phyloP scores from a whole-genome alignment of 2,113 vertebrate species.

The Bufo gargarizans region DNA sequence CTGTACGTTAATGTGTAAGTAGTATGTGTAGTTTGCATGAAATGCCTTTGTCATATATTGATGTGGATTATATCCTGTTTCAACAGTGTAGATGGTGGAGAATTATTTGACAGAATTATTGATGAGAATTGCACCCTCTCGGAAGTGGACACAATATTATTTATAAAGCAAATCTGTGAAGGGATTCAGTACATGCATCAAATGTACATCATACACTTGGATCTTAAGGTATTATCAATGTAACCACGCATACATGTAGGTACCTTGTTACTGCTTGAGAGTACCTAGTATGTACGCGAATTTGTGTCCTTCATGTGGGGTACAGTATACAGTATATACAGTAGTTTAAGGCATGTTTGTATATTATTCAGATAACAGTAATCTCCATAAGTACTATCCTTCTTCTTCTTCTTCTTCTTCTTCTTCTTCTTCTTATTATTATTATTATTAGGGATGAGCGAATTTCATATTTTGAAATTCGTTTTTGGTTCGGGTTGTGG shows the following conservation, averaged over 20 bases:
- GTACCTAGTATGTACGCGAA: no score
- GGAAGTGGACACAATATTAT: conserved; percentile 90
- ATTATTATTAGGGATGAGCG: no score
- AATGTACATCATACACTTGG: conserved; percentile 96
- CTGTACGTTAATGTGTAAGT: neutral
- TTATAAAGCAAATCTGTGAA: conserved; percentile 92
- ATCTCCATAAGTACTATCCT: no score
- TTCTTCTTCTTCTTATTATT: no score
- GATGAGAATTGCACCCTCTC: conserved; percentile 91
- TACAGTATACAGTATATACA: no score
- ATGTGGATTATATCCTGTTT: conserved; percentile 45
- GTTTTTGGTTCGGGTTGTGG: no score
- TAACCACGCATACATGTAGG: neutral
- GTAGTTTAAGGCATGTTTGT: neutral
- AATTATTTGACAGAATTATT: conserved; percentile 96
- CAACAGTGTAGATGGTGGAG: conserved; percentile 90
- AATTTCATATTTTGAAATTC: no score
- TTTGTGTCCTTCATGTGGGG: no score
- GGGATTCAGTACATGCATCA: conserved; percentile 96
- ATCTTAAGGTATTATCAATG: conserved; percentile 86
- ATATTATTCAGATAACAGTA: no score
- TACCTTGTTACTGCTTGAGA: conserved; percentile 60
- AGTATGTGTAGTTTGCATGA: neutral
- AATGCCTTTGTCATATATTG: neutral
- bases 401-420: no score